Percentiles rank a stretch among this genome's conserved stretches.
Conservation (phyloP, 1,140 invertebrate genomes). For the Argopecten irradians region DNA sequence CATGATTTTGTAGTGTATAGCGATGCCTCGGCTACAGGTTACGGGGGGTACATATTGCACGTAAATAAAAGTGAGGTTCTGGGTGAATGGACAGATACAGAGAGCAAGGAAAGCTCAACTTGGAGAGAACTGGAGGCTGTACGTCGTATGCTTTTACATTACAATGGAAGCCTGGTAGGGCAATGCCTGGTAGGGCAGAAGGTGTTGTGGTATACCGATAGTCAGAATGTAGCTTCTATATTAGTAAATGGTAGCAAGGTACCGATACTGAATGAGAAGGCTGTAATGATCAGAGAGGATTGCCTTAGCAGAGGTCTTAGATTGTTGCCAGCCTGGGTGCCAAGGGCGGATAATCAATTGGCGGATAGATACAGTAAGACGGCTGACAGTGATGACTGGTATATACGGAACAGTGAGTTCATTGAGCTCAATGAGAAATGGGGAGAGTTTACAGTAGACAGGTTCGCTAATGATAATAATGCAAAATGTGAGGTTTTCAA, state of each 20-base stretch:
- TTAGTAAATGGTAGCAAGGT: constrained; percentile 43
- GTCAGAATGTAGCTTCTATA: constrained; percentile 46
- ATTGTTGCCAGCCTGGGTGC: constrained; percentile 30
- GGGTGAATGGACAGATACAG: not conserved
- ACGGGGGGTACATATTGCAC: constrained; percentile 16
- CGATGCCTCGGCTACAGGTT: not conserved
- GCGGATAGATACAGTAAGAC: constrained; percentile 38
- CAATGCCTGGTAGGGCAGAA: constrained; percentile 21
- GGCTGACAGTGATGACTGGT: constrained; percentile 44
- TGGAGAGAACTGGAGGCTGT: constrained; percentile 42
- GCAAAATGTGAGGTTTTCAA: constrained; percentile 38
- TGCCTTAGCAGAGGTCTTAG: not conserved
- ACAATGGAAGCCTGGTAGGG: not conserved
- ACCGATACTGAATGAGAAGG: constrained; percentile 11
- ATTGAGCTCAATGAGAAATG: no score
- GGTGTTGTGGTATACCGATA: constrained; percentile 27
- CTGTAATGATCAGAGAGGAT: not conserved
- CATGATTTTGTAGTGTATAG: no score
- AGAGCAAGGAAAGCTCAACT: constrained; percentile 40
- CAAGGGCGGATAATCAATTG: constrained; percentile 17
- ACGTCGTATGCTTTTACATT: constrained; percentile 30
- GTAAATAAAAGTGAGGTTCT: not conserved
- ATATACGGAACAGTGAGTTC: not conserved
- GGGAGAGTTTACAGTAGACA: no score
- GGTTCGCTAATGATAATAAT: constrained; percentile 6